Base-by-base conservation (phyloP, 1,140 invertebrate species). In the Neodiprion lecontei region DNA sequence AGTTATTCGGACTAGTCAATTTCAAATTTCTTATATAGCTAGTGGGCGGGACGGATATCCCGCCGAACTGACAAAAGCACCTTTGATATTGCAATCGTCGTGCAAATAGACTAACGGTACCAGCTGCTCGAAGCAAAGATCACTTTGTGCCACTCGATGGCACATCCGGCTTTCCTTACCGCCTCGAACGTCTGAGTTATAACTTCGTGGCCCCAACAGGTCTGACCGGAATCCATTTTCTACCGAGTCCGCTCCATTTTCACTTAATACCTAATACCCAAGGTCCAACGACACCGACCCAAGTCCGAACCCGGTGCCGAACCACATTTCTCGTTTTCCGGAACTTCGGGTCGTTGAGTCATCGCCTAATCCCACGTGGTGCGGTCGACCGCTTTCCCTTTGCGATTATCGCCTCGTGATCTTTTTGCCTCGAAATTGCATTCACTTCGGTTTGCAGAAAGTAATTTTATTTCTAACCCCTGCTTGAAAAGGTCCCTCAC, bases 241-340 rank as follows among this genome's bases (percentile, higher is more conserved):
- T 17, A 61, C 53, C 9, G 53, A 61, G 53, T 61, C 53, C 53
- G 53, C 53, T 61, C 53, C 53, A 61, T 61, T 61, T 61, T 61
- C 53, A 61, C 53, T 61, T 61, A 61, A 61, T 61, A 61, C 53
- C 53, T 61, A 61, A 61, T 61, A 61, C n/a, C 53, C 53, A 61
- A 40, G 53, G 53, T 8, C 53, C 53, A 17, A 61, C 53, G 11
- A 17, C 53, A 61, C 53, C 9, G n/a, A 61, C 53, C 53, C 53
- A 17, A 17, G 53, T 17, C n/a, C n/a, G n/a, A 9, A 61, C 5
- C 53, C 53, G 9, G 11, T 61, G 8, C 11, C 53, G n/a, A 61
- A 61, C 9, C 53, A 17, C 53, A 61, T 61, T 61, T 17, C 53
- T 61, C 53, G 11, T 12, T 12, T 61, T 61, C 53, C 53, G 53